These are phyloP conservation scores for Aricia agestis DNA, from an alignment of 1,140 invertebrate genomes.

Conservation along the genomic window DNA sequence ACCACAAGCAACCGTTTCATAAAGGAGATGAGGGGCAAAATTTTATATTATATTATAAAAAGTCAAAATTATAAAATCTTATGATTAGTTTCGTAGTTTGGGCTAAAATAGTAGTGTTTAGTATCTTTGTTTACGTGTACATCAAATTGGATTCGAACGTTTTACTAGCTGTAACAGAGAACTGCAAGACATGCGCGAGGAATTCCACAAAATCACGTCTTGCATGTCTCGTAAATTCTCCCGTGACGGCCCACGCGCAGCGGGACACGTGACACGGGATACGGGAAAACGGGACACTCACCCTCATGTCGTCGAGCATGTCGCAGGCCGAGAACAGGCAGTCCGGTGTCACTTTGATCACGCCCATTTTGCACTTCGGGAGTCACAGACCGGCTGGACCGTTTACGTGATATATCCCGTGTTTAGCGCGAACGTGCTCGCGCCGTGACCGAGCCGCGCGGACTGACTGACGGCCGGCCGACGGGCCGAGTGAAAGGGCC, in stretches of 20 bases:
- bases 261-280: too few relatives aligned
- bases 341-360: slow-evolving; percentile 68
- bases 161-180: too few relatives aligned
- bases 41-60: too few relatives aligned
- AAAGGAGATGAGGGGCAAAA: too few relatives aligned
- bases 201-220: slow-evolving; percentile 19
- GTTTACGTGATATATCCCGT: slow-evolving; percentile 53
- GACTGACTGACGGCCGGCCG: slow-evolving; percentile 47
- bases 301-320: slow-evolving; percentile 71
- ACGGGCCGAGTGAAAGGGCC: slow-evolving; percentile 63
- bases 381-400: slow-evolving; percentile 46
- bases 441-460: slow-evolving; percentile 70
- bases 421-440: slow-evolving; percentile 58
- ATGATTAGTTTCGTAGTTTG: too few relatives aligned
- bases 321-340: slow-evolving; percentile 65
- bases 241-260: slow-evolving; percentile 44
- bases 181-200: too few relatives aligned
- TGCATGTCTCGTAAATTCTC: slow-evolving; percentile 17
- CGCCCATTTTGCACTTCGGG: slow-evolving; percentile 54
- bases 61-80: too few relatives aligned
- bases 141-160: too few relatives aligned
- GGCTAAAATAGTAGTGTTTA: too few relatives aligned
- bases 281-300: slow-evolving; percentile 45
- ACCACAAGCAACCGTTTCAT: too few relatives aligned
- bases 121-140: too few relatives aligned